Evolutionary conservation across 1,140 invertebrate species (phyloP).

Genomic region (Philaenus spumarius): DNA sequence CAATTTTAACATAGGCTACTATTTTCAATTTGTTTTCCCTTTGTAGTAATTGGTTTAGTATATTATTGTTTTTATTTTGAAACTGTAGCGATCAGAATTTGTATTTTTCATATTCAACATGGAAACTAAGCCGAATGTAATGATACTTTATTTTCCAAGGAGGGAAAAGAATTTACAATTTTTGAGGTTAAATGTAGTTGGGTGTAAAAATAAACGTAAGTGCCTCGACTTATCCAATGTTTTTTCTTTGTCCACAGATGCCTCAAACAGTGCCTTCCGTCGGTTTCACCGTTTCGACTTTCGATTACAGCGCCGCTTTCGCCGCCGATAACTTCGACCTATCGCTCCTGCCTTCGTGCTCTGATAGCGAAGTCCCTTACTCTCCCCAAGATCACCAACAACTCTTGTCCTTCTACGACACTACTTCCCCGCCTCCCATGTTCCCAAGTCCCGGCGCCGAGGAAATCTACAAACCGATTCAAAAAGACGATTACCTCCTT

Average conservation of each 20-base stretch:
- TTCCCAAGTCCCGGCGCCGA: constrained; percentile 37
- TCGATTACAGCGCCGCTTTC: constrained; percentile 52
- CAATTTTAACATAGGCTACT: too few relatives aligned
- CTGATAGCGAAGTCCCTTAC: constrained; percentile 43
- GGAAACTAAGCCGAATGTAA: too few relatives aligned
- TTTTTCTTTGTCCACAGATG: constrained; percentile 54
- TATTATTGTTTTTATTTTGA: too few relatives aligned
- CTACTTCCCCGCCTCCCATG: constrained; percentile 48
- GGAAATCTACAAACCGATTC: constrained; percentile 4
- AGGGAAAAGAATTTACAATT: too few relatives aligned
- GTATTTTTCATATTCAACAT: too few relatives aligned
- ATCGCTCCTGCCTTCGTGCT: constrained; percentile 57
- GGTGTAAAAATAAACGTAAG: too few relatives aligned
- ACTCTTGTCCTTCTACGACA: constrained; percentile 41
- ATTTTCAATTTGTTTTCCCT: too few relatives aligned
- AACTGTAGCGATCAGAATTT: too few relatives aligned
- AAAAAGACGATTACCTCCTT: constrained; percentile 3
- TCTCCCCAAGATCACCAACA: constrained; percentile 48
- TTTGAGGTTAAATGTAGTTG: too few relatives aligned
- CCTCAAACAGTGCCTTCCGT: constrained; percentile 70
- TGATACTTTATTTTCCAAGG: too few relatives aligned
- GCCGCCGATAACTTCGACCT: constrained; percentile 63
- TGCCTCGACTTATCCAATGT: too few relatives aligned
- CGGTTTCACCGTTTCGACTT: constrained; percentile 53
- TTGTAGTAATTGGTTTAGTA: too few relatives aligned